A percentile compares a stretch with the other conserved stretches of the same genome.
These are phyloP conservation scores for Tenthredo scrophulariae DNA, from an alignment of 2,888 invertebrate species.

Conservation along the genomic window DNA sequence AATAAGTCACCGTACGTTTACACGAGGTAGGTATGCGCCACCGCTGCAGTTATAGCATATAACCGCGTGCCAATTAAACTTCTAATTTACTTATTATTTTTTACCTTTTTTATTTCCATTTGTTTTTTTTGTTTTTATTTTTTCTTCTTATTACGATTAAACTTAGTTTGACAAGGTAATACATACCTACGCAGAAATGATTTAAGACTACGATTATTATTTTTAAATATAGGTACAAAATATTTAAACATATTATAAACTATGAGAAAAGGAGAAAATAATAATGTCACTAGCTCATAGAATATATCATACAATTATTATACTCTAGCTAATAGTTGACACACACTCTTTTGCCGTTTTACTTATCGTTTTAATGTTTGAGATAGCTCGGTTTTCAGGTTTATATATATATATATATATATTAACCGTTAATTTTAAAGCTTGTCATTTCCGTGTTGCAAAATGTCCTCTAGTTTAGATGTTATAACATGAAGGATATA, in stretches of 20 bases:
- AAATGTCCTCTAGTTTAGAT: neutral
- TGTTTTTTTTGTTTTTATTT: neutral
- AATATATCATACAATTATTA: too few species aligned
- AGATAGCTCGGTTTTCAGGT: neutral
- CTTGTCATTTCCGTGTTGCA: neutral
- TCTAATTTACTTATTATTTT: neutral
- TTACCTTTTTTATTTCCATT: neutral
- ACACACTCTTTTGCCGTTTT: neutral
- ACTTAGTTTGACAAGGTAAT: neutral
- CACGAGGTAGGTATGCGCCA: neutral
- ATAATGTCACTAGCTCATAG: neutral
- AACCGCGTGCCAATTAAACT: slow-evolving; percentile 17
- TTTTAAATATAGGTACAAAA: neutral
- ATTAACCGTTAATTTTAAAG: neutral
- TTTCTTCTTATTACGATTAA: neutral
- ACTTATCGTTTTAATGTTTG: neutral
- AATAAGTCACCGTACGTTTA: neutral
- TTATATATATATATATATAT: neutral
- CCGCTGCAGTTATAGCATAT: neutral
- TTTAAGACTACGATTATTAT: neutral
- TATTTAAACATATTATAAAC: neutral
- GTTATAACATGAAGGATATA: neutral
- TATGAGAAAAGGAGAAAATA: neutral
- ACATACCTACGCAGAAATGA: neutral
- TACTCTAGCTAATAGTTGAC: too few species aligned